phyloP scores from a whole-genome alignment of 2,113 vertebrate species.

The Alethe diademata region DNA sequence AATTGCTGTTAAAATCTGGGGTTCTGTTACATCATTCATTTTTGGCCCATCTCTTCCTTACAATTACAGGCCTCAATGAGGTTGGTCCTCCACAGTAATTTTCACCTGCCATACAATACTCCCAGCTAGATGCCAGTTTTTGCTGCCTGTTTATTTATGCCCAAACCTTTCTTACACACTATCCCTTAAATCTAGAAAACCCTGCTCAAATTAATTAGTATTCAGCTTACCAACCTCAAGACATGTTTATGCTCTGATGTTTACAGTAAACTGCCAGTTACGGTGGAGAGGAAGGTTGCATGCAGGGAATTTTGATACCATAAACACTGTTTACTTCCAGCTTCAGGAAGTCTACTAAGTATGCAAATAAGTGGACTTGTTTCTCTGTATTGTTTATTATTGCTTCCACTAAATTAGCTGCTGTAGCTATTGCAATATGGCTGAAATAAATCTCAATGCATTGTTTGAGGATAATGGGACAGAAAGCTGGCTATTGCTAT shows the following conservation, averaged over 20 bases:
- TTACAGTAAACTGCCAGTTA: background rate
- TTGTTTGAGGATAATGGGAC: background rate
- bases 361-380: background rate
- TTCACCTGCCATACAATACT: background rate
- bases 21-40: background rate
- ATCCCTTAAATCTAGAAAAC: background rate
- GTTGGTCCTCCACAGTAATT: background rate
- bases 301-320: background rate
- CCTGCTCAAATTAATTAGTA: background rate
- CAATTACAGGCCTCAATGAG: background rate
- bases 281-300: background rate
- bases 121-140: background rate
- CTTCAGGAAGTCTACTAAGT: background rate
- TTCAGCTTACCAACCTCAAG: background rate
- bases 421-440: background rate
- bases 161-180: background rate
- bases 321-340: slow-evolving; percentile 7
- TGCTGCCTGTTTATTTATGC: background rate
- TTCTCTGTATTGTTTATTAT: background rate
- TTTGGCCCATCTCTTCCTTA: background rate
- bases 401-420: background rate
- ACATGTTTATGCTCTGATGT: background rate
- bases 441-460: background rate
- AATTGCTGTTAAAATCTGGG: background rate
- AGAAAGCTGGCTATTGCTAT: background rate